A percentile compares a stretch with the other conserved stretches of the same genome.
phyloP scores from a whole-genome alignment of 2,113 vertebrate species.

The Callopanchax toddi region DNA sequence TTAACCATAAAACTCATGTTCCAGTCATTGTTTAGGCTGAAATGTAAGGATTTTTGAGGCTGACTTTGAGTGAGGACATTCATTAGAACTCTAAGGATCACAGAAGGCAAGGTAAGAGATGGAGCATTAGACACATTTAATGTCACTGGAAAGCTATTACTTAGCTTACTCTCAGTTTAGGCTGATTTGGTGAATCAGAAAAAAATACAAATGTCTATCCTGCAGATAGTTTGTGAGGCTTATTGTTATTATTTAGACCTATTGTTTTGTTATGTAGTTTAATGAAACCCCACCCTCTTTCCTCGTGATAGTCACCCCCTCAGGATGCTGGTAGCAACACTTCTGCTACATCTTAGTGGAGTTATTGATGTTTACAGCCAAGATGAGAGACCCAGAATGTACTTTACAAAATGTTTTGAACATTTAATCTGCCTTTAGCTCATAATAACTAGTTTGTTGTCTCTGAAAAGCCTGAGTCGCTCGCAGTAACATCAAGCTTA shows the following conservation, averaged over 20 bases:
- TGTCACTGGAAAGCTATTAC: neutral
- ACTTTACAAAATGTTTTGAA: neutral
- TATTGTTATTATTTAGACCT: too few relatives aligned
- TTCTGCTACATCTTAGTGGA: slow-evolving; percentile 1
- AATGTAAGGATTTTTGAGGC: neutral
- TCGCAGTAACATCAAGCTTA: neutral
- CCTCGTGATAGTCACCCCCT: slow-evolving; percentile 64
- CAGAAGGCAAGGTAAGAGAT: slow-evolving; percentile 22
- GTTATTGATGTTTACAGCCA: neutral
- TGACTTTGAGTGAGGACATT: slow-evolving; percentile 3
- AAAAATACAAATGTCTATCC: too few relatives aligned
- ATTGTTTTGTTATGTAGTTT: neutral
- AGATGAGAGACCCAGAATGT: neutral
- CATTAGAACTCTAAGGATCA: neutral
- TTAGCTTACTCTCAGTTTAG: neutral
- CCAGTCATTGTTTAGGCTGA: slow-evolving; percentile 7
- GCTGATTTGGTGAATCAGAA: neutral
- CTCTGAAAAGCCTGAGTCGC: neutral
- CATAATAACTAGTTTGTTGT: neutral
- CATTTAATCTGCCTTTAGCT: too few relatives aligned
- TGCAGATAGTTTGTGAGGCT: neutral
- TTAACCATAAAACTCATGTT: slow-evolving; percentile 16
- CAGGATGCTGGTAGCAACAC: too few relatives aligned
- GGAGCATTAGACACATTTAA: neutral
- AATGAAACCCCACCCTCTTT: slow-evolving; percentile 23